These are phyloP conservation scores for Chydorus sphaericus DNA, from an alignment of 2,888 invertebrate genomes.

Conservation along the genomic window DNA sequence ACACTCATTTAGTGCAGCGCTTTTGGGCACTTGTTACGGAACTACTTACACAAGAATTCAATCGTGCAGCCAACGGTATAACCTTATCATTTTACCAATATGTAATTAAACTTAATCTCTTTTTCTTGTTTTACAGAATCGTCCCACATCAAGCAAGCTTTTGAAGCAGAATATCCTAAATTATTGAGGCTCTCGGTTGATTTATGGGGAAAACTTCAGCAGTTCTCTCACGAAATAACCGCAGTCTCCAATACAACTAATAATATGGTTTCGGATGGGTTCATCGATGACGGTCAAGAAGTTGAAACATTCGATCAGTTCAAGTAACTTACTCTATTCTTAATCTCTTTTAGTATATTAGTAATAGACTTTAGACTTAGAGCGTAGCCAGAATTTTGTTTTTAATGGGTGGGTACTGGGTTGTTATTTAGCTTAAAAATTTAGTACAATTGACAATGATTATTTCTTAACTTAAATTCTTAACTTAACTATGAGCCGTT, in stretches of 20 bases:
- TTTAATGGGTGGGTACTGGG: too few species aligned
- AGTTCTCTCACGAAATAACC: constrained; percentile 22
- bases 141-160: constrained; percentile 53
- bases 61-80: constrained; percentile 33
- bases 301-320: neutral
- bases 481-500: too few species aligned
- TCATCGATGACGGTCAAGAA: neutral
- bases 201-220: constrained; percentile 50
- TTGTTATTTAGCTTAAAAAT: too few species aligned
- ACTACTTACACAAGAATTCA: constrained; percentile 33
- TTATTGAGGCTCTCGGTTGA: constrained; percentile 66
- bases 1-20: constrained; percentile 25
- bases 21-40: constrained; percentile 44
- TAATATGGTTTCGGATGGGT: neutral
- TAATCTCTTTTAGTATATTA: too few species aligned
- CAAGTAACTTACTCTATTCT: neutral
- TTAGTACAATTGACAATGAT: too few species aligned
- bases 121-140: constrained; percentile 26
- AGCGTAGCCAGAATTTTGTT: too few species aligned
- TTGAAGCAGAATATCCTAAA: constrained; percentile 77
- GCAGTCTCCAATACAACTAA: neutral
- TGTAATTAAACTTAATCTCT: neutral
- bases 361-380: too few species aligned
- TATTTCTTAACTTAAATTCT: too few species aligned
- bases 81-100: constrained; percentile 21